Percentiles rank a stretch among this genome's conserved stretches.
Evolutionary conservation across 2,888 invertebrate species (phyloP).

Genomic region (Melitaea athalia): DNA sequence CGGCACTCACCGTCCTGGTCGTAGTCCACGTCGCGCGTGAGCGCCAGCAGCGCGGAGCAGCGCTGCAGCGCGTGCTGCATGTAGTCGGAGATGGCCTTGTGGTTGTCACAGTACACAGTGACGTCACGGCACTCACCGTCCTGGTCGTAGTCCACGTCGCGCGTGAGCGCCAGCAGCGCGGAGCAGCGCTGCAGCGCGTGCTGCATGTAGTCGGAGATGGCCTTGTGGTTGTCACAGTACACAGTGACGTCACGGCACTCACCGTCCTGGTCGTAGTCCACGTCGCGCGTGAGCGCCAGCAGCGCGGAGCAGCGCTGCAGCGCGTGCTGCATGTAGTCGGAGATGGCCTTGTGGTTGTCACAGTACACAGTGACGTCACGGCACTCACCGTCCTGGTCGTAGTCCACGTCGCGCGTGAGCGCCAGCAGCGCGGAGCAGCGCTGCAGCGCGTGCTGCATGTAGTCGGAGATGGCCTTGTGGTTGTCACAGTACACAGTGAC

Average conservation of each 20-base stretch:
- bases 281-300: conserved; percentile 92
- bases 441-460: too few species aligned
- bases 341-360: conserved; percentile 40
- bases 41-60: conserved; percentile 87
- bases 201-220: too few species aligned
- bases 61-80: conserved; percentile 82
- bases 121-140: conserved; percentile 85
- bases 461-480: too few species aligned
- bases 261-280: conserved; percentile 99
- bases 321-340: conserved; percentile 52
- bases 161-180: conserved; percentile 72
- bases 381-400: too few species aligned
- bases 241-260: conserved; percentile 49
- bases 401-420: too few species aligned
- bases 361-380: too few species aligned
- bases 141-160: conserved; percentile 98
- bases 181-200: too few species aligned
- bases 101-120: too few species aligned
- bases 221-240: background rate
- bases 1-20: conserved; percentile 93
- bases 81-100: too few species aligned
- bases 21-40: conserved; percentile 96
- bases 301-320: conserved; percentile 71
- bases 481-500: too few species aligned
- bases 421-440: too few species aligned